Conservation (phyloP, 2,888 invertebrate genomes). For the Synanthedon andrenaeformis region DNA sequence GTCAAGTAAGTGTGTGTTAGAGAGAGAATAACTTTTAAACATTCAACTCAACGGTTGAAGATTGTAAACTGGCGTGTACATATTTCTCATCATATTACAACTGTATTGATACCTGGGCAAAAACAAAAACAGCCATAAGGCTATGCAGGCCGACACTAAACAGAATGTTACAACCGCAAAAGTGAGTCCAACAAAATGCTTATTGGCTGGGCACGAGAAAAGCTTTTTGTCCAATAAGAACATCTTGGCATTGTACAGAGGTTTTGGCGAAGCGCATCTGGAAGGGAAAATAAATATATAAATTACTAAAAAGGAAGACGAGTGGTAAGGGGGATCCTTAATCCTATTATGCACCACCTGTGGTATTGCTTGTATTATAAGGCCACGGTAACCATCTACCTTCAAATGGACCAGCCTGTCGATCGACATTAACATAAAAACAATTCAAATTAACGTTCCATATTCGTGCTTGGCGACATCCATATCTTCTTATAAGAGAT, state of each 20-base stretch:
- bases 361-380: too few species aligned
- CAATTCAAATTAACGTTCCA: too few species aligned
- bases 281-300: slow-evolving; percentile 9
- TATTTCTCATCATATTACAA: slow-evolving; percentile 7
- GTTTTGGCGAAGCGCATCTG: slow-evolving; percentile 61
- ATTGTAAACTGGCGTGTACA: not conserved
- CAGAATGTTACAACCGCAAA: slow-evolving; percentile 30
- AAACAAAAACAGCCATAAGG: slow-evolving; percentile 45
- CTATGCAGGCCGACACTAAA: slow-evolving; percentile 25
- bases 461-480: too few species aligned
- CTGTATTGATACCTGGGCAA: slow-evolving; percentile 30
- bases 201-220: slow-evolving; percentile 38
- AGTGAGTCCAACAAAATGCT: slow-evolving; percentile 21
- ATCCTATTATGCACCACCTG: too few species aligned
- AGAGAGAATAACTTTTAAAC: not conserved
- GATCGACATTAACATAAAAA: too few species aligned
- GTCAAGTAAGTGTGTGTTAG: not conserved
- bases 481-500: too few species aligned
- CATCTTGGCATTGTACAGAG: slow-evolving; percentile 48
- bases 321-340: too few species aligned
- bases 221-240: slow-evolving; percentile 50
- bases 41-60: not conserved
- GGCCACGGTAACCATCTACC: too few species aligned
- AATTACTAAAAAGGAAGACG: too few species aligned
- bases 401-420: too few species aligned